A percentile compares a stretch with the other conserved stretches of the same genome.
Conservation (phyloP, 2,113 vertebrate species). For the Trichomycterus rosablanca region DNA sequence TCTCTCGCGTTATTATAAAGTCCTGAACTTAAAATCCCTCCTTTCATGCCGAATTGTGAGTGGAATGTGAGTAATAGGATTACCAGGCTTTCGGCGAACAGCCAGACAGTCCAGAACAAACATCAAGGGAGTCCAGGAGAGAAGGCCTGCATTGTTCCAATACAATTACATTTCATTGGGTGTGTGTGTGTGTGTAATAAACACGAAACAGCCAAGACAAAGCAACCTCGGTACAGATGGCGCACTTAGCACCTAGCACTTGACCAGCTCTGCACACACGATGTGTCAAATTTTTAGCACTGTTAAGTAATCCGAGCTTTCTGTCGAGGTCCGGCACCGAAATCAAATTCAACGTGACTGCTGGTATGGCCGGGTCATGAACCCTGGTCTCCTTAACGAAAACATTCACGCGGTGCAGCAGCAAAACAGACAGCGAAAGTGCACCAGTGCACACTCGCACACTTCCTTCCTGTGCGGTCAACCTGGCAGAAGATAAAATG, state of each 20-base stretch:
- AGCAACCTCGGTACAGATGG: slow-evolving; percentile 7
- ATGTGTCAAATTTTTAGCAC: slow-evolving; percentile 24
- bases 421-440: slow-evolving; percentile 54
- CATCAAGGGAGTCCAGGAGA: slow-evolving; percentile 60
- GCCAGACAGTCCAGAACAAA: slow-evolving; percentile 70
- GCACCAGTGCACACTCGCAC: slow-evolving; percentile 35
- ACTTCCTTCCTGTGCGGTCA: slow-evolving; percentile 47
- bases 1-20: slow-evolving; percentile 18
- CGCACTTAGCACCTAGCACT: background rate
- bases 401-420: slow-evolving; percentile 63
- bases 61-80: no score
- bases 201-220: background rate
- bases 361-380: slow-evolving; percentile 66
- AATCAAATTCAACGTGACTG: slow-evolving; percentile 65
- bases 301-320: slow-evolving; percentile 48
- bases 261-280: slow-evolving; percentile 2
- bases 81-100: slow-evolving; percentile 66
- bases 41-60: no score
- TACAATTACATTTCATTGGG: slow-evolving; percentile 59
- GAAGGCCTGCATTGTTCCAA: slow-evolving; percentile 69
- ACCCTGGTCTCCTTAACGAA: slow-evolving; percentile 69
- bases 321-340: slow-evolving; percentile 26
- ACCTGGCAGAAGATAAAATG: slow-evolving; percentile 40
- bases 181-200: background rate
- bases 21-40: no score